Evolutionary conservation across 1,140 invertebrate genomes (phyloP).

Genomic region (Bilobella aurantiaca): DNA sequence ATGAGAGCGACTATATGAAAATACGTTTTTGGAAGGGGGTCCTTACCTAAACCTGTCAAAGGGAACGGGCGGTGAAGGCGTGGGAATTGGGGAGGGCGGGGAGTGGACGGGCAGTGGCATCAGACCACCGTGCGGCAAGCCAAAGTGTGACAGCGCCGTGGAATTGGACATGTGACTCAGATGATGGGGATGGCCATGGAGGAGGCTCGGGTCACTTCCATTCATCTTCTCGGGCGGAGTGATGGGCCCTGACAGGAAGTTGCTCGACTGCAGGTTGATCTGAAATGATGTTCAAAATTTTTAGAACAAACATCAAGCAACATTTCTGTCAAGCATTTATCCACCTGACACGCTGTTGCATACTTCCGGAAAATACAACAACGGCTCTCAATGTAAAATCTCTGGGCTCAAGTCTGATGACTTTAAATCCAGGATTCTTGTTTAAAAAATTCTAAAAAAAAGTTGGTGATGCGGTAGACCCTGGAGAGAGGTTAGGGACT

Average conservation of each 20-base stretch:
- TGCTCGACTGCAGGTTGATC: slow-evolving; percentile 34
- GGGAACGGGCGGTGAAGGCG: slow-evolving; percentile 49
- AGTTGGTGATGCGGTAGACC: no score
- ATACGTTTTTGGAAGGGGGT: no score
- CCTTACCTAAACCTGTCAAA: slow-evolving; percentile 45
- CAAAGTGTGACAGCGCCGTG: slow-evolving; percentile 36
- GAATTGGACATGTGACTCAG: slow-evolving; percentile 35
- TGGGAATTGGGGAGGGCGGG: slow-evolving; percentile 56
- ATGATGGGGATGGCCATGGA: slow-evolving; percentile 36
- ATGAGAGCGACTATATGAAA: no score
- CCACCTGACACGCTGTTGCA: neutral
- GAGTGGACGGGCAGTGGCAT: slow-evolving; percentile 56
- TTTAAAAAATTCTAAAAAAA: no score
- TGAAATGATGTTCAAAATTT: slow-evolving; percentile 11
- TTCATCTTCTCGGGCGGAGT: slow-evolving; percentile 48
- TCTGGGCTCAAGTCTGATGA: no score
- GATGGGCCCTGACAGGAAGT: slow-evolving; percentile 38
- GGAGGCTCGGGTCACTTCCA: slow-evolving; percentile 38
- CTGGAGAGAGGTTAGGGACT: no score
- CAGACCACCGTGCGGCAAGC: slow-evolving; percentile 39
- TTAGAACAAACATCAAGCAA: neutral
- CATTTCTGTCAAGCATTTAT: neutral
- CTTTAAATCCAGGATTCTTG: no score
- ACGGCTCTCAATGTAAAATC: no score
- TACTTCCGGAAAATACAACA: no score